Evolutionary conservation across 2,797 vertebrate species (phyloP), one percentile per base, ranked within the genome.

Genomic region (Percopsis omiscomaycus): DNA sequence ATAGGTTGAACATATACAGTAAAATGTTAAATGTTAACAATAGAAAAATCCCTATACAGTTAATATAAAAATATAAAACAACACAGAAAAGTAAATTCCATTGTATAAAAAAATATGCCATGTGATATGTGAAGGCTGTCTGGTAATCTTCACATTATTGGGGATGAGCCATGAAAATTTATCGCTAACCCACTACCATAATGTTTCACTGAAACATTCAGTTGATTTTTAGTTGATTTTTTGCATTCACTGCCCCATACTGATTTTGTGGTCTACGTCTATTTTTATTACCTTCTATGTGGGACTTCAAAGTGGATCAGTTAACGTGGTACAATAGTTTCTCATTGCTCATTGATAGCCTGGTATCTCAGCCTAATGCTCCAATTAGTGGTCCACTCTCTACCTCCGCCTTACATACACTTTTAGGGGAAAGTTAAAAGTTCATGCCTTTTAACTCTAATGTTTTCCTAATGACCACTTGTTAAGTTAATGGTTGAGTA

Each of bases 401-500:
- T 68, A 81, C 68, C 32, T 79, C 63, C 8, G 55, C 74, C 72
- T 81, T 59, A 68, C 60, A 59, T 67, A 63, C 69, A 55, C 77
- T 71, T 74, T 71, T 10, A 32, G 42, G 75, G 78, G 58, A 61
- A 83, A 81, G 85, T 81, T 82, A 78, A 90, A 86, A 90, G 86
- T 88, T 89, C 88, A 88, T 82, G 59, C 73, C 72, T 79, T 79
- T 86, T 81, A 86, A 69, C 74, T 3, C 67, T 88, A 88, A 90
- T 91, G 84, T 80, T 82, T 87, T 87, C 75, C 73, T 89, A 91
- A 90, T 89, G 84, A 80, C 70, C 59, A 77, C 85, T 85, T 82
- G 80, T 84, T 88, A 81, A 88, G 82, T 81, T 88, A 90, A 89
- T 86, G 73, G 85, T 82, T 78, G 79, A 87, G 86, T 84, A 80